phyloP scores from a whole-genome alignment of 2,888 invertebrate species.

The Drosophila silvestris region DNA sequence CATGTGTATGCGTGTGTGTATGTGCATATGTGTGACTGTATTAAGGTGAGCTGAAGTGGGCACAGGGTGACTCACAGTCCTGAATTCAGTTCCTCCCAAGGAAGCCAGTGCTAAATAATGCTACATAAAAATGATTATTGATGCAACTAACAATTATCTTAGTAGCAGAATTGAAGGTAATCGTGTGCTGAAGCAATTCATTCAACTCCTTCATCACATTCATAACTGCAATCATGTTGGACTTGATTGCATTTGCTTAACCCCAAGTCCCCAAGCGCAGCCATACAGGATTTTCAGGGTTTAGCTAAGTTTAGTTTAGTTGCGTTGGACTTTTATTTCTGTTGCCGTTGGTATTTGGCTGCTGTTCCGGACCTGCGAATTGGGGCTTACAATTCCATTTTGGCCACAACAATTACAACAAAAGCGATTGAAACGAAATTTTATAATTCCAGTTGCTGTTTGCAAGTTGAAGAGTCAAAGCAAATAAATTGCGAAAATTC shows the following conservation, averaged over 20 bases:
- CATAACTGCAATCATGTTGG: slow-evolving; percentile 8
- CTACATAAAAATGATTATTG: neutral
- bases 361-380: slow-evolving; percentile 7
- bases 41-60: neutral
- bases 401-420: slow-evolving; percentile 18
- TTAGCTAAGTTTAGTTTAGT: slow-evolving; percentile 10
- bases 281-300: neutral
- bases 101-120: neutral
- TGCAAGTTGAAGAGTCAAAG: slow-evolving; percentile 66
- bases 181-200: neutral
- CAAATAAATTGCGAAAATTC: slow-evolving; percentile 72
- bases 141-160: neutral
- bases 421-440: slow-evolving; percentile 42
- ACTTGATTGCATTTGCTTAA: slow-evolving; percentile 13
- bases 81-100: neutral
- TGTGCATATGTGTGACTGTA: neutral
- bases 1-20: neutral
- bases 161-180: neutral
- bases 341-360: slow-evolving; percentile 6
- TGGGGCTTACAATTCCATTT: slow-evolving; percentile 3
- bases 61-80: neutral
- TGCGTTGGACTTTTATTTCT: neutral
- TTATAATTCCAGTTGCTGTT: slow-evolving; percentile 41
- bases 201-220: neutral
- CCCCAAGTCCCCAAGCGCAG: slow-evolving; percentile 4